Base-by-base conservation (phyloP, 2,797 vertebrate species). In the Enoplosus armatus region DNA sequence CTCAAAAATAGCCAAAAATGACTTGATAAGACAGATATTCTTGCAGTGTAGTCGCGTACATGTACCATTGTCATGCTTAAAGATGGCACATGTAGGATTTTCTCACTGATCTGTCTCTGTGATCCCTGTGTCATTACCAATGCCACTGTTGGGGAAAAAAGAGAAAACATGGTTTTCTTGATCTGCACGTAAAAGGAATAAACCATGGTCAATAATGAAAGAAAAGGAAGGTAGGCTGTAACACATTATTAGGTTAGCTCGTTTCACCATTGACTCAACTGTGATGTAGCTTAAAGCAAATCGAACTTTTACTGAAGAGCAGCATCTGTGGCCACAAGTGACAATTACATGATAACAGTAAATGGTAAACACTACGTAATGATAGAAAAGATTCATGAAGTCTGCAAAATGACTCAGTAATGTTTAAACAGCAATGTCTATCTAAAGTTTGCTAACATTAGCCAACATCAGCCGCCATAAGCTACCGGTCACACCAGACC, bases 51-150 rank as follows among this genome's bases (percentile, higher is more conserved):
- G n/a, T 72, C 53, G 64, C 73, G 58, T 55, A 3, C 8, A 43
- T 68, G 51, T 60, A 24, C 18, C 59, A 16, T 69, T 75, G 63
- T 85, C 56, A 41, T 85, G 72, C 48, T 66, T 58, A 66, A 68
- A 55, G 24, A 20, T 73, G 51, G 0, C 8, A 79, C 74, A 66
- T 91, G 88, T 83, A n/a, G 81, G 85, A 89, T 89, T 92, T 83
- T 90, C 86, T 87, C 84, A 73, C 47, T 74, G 39, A 82, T 54
- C 4, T 35, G 3, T 50, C 10, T n/a, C 37, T 60, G 54, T 20
- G n/a, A 56, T 50, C 29, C 27, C 51, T 83, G 10, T 78, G 45
- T n/a, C n/a, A 59, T 71, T 16, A 47, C 47, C 6, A 5, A 39
- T 24, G 31, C 10, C 24, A 6, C 15, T 48, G 15, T 7, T 43